Base-by-base conservation (phyloP, 2,888 invertebrate species). In the Chamaedrilus cognettii region DNA sequence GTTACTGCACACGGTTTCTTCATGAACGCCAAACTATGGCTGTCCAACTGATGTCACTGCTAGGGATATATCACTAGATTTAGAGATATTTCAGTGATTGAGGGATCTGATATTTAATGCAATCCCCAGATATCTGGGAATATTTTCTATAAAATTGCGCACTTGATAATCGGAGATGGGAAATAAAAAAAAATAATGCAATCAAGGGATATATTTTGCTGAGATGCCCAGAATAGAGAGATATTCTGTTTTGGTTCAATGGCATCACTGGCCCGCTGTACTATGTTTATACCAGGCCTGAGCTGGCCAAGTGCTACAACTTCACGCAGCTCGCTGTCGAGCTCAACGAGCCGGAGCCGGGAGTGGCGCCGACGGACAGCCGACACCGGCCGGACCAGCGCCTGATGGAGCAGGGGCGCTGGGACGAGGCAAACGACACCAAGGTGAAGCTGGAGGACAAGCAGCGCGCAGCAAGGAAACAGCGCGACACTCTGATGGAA, bases 301-400 rank as follows among this genome's bases (percentile, higher is more conserved):
- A 89, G 70, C 85, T 87, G 67, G 90, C 90, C 72, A 87, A 87
- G 78, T 94, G 91, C 87, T 98, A 99, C 86, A 91, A 92, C 86
- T 98, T 98, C 86, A 97, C 97, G 59, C 86, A 91, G 82, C 87
- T 99, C 77, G 96, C 99, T 64, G 91, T 96, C 80, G 96, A 99
- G 85, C 87, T 99, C 77, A 99, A 99, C 85, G 98, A 99, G 86
- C 87, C 88, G 56, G 99, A 99, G 85, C 89, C 90, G 3, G 91
- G 89, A 70, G 90, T 98, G 33, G 96, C 96, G 60, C 97, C 97
- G 15, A 96, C 98, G 0, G 99, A 99, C 87, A 91, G 93, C 64
- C 89, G 97, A 35, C 85, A 88, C 64, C 88, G 99, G 65, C 98
- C 98, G 67, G 99, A 99, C 88, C 99, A 99, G 86, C 89, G 98